Evolutionary conservation across 1,140 invertebrate species (phyloP).

Genomic region (Mactra quadrangularis): DNA sequence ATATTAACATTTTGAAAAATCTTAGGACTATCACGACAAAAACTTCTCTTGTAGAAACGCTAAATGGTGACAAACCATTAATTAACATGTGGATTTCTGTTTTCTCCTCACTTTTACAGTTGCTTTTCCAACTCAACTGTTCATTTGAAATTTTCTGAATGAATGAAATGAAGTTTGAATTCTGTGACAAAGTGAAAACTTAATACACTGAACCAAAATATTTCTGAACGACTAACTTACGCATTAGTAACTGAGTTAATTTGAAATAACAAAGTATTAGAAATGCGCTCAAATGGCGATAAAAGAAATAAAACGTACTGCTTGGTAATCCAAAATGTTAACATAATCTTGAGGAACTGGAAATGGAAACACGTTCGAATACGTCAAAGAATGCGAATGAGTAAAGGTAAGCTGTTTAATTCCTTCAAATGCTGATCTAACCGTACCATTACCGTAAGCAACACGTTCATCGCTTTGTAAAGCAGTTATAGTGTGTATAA

Average conservation of each 20-base stretch:
- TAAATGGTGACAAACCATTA: too few species aligned
- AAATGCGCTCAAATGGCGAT: too few species aligned
- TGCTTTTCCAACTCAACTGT: too few species aligned
- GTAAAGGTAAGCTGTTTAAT: slow-evolving; percentile 34
- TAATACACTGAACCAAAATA: too few species aligned
- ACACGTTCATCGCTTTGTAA: not conserved
- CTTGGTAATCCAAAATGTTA: slow-evolving; percentile 43
- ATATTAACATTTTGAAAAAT: not conserved
- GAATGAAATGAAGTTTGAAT: not conserved
- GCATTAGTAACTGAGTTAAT: too few species aligned
- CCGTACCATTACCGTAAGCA: slow-evolving; percentile 27
- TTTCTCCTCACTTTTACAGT: too few species aligned
- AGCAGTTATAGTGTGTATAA: slow-evolving; percentile 4
- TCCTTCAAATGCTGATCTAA: slow-evolving; percentile 15
- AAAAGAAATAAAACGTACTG: too few species aligned
- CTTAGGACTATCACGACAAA: too few species aligned
- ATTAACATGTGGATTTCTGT: too few species aligned
- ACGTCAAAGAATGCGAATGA: not conserved
- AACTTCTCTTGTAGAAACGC: too few species aligned
- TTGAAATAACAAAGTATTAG: too few species aligned
- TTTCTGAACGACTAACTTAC: too few species aligned
- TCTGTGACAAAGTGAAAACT: not conserved
- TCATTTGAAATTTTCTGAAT: not conserved
- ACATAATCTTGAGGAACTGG: not conserved
- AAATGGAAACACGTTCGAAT: slow-evolving; percentile 6